Base-by-base conservation (phyloP, 1,140 invertebrate genomes). In the Bombus soroeensis region DNA sequence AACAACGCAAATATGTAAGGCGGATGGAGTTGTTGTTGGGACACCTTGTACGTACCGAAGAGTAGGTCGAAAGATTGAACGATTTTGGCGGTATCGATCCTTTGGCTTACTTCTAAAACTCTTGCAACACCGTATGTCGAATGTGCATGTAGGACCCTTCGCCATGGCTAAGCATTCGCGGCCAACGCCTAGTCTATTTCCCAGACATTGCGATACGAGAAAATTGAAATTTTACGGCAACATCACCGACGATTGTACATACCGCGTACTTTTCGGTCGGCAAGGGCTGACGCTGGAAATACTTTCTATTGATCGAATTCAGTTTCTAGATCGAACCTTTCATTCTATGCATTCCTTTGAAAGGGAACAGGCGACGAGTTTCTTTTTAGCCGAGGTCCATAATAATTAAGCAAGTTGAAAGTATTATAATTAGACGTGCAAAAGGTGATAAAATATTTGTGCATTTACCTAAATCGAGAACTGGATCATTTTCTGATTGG, bases 211-310 rank as follows among this genome's bases (percentile, higher is more conserved):
- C 87, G 79, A 85, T 88, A 77, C 80, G 76, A 72, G 78, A 87
- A 92, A 90, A 90, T 92, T 91, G 88, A 91, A 92, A 91, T 92
- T 91, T 91, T 88, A 91, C 85, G 78, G 83, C 89, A 83, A 89
- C 86, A 86, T 89, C 79, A 32, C 43, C 43, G 28, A 83, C 88
- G 88, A 89, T 89, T 86, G 77, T 88, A 18, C 70, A 72, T n/a
- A 74, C 62, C 66, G 59, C n/a, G 57, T 64, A 76, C 22, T 83
- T 68, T 57, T 83, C 18, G 5, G 22, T 25, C 43, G 53, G 32
- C 12, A 22, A 9, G 34, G 12, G 10, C 13, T 22, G 6, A 2
- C 32, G 6, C 34, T 2, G 6, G 47, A 53, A 53, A 53, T 53
- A 53, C 47, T 22, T 53, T 8, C 4, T 34, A 68, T 57, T n/a